phyloP scores from a whole-genome alignment of 30 jellyfish, hydroid and myxozoan genomes.

The Turritopsis rubra region DNA sequence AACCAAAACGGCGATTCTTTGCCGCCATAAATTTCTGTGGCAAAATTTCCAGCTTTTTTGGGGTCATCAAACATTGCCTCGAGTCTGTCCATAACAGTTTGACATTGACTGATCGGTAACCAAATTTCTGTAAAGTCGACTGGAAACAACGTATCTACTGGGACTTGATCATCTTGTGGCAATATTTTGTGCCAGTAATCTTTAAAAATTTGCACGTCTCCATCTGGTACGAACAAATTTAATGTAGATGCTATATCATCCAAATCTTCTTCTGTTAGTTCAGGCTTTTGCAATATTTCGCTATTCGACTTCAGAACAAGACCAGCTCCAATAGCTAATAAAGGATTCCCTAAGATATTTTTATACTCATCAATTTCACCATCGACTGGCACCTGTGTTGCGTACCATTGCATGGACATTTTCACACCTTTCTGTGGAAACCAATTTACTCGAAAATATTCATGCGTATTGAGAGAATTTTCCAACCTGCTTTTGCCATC shows the following conservation, averaged over 20 bases:
- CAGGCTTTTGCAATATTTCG: background rate
- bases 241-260: background rate
- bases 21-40: slow-evolving; percentile 17
- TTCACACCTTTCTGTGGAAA: slow-evolving; percentile 4
- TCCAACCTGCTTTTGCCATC: background rate
- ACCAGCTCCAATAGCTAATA: background rate
- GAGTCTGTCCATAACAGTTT: background rate
- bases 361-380: background rate
- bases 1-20: slow-evolving; percentile 14
- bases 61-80: background rate
- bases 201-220: background rate
- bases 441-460: slow-evolving; percentile 13
- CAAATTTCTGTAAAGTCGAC: slow-evolving; percentile 13
- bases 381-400: background rate
- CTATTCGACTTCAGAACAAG: background rate
- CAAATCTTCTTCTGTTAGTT: background rate
- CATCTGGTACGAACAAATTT: background rate
- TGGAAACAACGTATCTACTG: background rate
- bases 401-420: slow-evolving; percentile 3
- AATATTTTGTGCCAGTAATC: slow-evolving; percentile 3
- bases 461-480: background rate
- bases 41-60: background rate
- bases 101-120: slow-evolving; percentile 21
- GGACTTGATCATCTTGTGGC: slow-evolving; percentile 26
- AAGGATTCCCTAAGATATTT: background rate